Evolutionary conservation across 2,113 vertebrate genomes (phyloP).

Genomic region (Hirundichthys speculiger): DNA sequence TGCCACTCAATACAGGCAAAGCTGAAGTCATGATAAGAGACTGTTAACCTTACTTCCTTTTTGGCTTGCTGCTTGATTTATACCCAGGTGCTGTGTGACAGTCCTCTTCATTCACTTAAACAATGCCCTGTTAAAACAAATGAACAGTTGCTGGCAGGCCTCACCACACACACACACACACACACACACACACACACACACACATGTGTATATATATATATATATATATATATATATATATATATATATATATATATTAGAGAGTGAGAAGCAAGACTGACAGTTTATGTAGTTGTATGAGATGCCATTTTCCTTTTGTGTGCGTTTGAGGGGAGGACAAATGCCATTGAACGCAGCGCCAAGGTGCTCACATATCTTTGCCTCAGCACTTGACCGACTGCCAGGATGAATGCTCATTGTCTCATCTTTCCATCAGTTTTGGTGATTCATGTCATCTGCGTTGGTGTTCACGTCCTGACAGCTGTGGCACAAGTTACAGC

Average conservation of each 20-base stretch:
- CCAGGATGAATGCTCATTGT: constrained; percentile 28
- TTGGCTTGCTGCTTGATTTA: not conserved
- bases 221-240: not conserved
- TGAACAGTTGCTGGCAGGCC: no score
- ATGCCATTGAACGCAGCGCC: constrained; percentile 24
- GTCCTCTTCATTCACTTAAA: not conserved
- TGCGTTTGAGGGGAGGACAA: not conserved
- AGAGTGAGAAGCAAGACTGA: not conserved
- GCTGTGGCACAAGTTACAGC: constrained; percentile 31
- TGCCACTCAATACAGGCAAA: not conserved
- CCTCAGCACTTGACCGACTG: constrained; percentile 60
- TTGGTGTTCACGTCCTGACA: constrained; percentile 39
- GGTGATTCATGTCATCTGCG: constrained; percentile 36
- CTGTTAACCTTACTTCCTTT: constrained; percentile 21
- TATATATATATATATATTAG: not conserved
- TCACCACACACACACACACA: no score
- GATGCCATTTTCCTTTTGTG: constrained; percentile 2
- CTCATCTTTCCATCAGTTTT: constrained; percentile 16
- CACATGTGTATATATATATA: no score
- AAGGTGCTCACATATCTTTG: constrained; percentile 56
- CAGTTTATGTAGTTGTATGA: constrained; percentile 4
- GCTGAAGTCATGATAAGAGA: constrained; percentile 2
- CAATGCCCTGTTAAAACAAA: no score
- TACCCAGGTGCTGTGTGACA: not conserved
- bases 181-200: no score